phyloP scores from a whole-genome alignment of 2,113 vertebrate genomes.

The Callionymus lyra region DNA sequence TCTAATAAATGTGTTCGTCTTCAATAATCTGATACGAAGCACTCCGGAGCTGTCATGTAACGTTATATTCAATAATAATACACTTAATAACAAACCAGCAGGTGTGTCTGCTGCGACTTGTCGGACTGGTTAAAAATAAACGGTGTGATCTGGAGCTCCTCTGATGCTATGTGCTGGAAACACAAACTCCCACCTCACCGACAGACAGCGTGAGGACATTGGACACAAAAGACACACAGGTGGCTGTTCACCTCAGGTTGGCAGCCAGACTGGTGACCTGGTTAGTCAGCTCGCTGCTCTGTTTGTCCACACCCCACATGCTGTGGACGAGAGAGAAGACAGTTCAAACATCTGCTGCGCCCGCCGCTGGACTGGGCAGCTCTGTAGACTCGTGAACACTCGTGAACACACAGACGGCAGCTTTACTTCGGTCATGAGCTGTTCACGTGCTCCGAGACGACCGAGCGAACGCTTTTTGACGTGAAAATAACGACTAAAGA shows the following conservation, averaged over 20 bases:
- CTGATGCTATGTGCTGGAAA: slow-evolving; percentile 5
- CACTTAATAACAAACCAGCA: too few relatives aligned
- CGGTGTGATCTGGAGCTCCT: neutral
- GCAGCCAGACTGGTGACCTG: slow-evolving; percentile 71
- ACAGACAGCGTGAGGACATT: slow-evolving; percentile 38
- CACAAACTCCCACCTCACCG: slow-evolving; percentile 5
- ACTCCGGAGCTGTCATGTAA: too few relatives aligned
- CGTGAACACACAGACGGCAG: too few relatives aligned
- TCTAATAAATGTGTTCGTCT: too few relatives aligned
- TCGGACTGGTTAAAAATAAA: too few relatives aligned
- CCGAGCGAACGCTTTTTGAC: too few relatives aligned
- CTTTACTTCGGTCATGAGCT: too few relatives aligned
- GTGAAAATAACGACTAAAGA: too few relatives aligned
- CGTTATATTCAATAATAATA: too few relatives aligned
- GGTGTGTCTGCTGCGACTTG: too few relatives aligned
- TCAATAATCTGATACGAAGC: too few relatives aligned
- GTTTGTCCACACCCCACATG: slow-evolving; percentile 76
- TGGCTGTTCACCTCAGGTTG: slow-evolving; percentile 73
- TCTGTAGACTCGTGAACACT: slow-evolving; percentile 3
- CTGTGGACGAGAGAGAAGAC: slow-evolving; percentile 68
- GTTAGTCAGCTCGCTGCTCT: slow-evolving; percentile 72
- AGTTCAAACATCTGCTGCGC: slow-evolving; percentile 51
- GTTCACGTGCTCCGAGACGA: too few relatives aligned
- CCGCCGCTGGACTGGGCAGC: slow-evolving; percentile 1
- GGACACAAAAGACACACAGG: slow-evolving; percentile 48